Evolutionary conservation across 2,888 invertebrate species (phyloP).

Genomic region (Drosophila mimica): DNA sequence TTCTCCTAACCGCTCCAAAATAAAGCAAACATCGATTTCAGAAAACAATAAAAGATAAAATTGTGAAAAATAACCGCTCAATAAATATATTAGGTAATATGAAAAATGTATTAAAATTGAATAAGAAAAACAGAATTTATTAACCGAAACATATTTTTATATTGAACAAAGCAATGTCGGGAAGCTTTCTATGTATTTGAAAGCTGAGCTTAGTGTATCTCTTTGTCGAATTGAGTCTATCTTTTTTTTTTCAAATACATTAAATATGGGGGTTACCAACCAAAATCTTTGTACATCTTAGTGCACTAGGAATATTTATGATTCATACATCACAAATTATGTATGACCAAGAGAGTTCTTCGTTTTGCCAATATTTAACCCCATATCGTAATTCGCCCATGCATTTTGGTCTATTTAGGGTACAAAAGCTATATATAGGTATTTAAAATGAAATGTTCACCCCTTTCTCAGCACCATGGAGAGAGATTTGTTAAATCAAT

Average conservation of each 20-base stretch:
- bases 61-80: not conserved
- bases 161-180: not conserved
- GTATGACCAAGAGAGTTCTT: not conserved
- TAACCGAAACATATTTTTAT: too few relatives aligned
- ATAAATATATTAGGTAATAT: not conserved
- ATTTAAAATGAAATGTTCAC: slow-evolving; percentile 22
- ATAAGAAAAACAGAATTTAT: not conserved
- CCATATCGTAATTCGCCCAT: not conserved
- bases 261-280: not conserved
- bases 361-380: not conserved
- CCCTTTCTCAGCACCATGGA: not conserved
- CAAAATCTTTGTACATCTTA: not conserved
- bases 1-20: not conserved
- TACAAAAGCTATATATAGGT: not conserved
- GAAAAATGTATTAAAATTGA: not conserved
- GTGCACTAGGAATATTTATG: not conserved
- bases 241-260: not conserved
- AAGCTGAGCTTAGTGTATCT: not conserved
- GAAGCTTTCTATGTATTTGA: not conserved
- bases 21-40: not conserved
- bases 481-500: slow-evolving; percentile 70
- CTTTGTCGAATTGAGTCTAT: not conserved
- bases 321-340: too few relatives aligned
- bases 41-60: not conserved
- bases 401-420: not conserved